Base-by-base conservation (phyloP, 2,113 vertebrate species). In the Enhydra lutris region DNA sequence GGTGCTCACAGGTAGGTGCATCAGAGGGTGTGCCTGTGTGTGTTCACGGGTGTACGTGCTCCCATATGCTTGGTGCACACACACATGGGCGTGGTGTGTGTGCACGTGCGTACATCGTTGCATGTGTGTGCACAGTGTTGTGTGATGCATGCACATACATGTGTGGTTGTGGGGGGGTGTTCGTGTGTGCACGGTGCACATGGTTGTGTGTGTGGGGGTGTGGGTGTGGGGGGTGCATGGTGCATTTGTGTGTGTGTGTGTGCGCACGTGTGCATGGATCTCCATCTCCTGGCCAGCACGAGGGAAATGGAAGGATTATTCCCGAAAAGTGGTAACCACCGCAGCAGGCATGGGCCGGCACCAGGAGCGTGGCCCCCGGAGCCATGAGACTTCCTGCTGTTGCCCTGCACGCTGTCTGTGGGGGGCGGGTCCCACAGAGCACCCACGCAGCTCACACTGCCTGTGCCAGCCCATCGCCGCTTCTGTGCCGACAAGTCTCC, bases 351-450 rank as follows among this genome's bases (percentile, higher is more conserved):
- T 14, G 26, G 78, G 78, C 9, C 71, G 6, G 6, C 63, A 5
- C 2, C 1, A 3, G 13, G 9, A 3, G 21, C 78, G 31, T 20
- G 88, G 67, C 50, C 20, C 1, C 10, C 0, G n/a, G 23, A 9
- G 21, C 23, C 12, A 3, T 1, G 6, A 1, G 6, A 55, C 36
- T 10, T 20, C 24, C 10, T 55, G 13, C 34, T 4, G 1, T 0
- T 24, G 78, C 34, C 18, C 0, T 14, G 4, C 11, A 29, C 24
- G 67, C 18, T 18, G 2, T 13, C 14, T 39, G 18, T 8, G 55
- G 50, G 36, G 23, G 61, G 76, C 34, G 84, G n/a, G 13, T 24
- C 39, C 3, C 78, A 47, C 59, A 5, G 11, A 9, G 20, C 36
- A 45, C 26, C 4, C 1, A 10, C 12, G 3, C 5, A 2, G 42